A percentile compares a stretch with the other conserved stretches of the same genome.
Evolutionary conservation across 2,797 vertebrate species (phyloP).

Genomic region (Echiichthys vipera): DNA sequence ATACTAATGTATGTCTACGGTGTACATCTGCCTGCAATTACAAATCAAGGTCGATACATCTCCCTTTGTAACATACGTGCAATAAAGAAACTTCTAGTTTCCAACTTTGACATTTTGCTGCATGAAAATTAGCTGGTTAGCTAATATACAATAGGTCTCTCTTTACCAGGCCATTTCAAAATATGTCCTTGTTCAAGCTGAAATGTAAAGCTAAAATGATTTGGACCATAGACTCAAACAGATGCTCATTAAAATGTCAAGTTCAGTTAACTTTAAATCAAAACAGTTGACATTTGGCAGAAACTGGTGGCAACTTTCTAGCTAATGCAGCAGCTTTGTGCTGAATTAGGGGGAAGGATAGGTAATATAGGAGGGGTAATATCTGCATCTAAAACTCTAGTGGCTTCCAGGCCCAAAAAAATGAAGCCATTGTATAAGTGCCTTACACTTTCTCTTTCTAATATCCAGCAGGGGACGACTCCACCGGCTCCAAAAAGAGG

Average conservation of each 20-base stretch:
- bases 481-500: too few species aligned
- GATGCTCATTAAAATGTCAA: neutral
- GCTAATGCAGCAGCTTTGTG: neutral
- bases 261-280: neutral
- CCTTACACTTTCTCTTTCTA: too few species aligned
- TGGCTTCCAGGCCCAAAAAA: too few species aligned
- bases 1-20: constrained; percentile 4
- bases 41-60: constrained; percentile 12
- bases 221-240: neutral
- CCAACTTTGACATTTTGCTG: too few species aligned
- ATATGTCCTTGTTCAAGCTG: neutral
- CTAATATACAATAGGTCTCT: too few species aligned
- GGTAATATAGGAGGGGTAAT: too few species aligned
- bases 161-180: neutral
- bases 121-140: neutral
- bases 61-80: too few species aligned
- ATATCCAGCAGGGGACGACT: too few species aligned
- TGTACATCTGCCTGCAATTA: neutral
- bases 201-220: neutral
- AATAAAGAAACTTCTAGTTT: neutral
- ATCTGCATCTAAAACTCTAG: too few species aligned
- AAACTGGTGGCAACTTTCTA: neutral
- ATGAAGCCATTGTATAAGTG: too few species aligned
- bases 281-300: neutral
- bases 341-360: too few species aligned